Percentiles rank a stretch among this genome's conserved stretches.
phyloP scores from a whole-genome alignment of 2,888 invertebrate species.

The Acrobasis suavella region DNA sequence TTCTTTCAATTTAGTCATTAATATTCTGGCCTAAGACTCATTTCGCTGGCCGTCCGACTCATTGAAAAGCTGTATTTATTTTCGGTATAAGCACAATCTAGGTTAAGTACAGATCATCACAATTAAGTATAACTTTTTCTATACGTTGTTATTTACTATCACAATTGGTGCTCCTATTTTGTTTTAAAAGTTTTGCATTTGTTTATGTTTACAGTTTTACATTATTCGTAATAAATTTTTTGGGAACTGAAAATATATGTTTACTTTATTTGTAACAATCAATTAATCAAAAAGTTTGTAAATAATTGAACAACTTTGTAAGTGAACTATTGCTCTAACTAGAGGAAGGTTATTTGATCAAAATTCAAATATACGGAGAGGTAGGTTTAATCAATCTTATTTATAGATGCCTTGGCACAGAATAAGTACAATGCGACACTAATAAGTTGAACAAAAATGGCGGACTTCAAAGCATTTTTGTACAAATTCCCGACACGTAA shows the following conservation, averaged over 20 bases:
- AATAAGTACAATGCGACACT: too few relatives aligned
- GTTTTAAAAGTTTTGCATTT: slow-evolving; percentile 17
- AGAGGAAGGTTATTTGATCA: too few relatives aligned
- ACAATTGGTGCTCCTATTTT: slow-evolving; percentile 22
- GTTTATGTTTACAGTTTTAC: slow-evolving; percentile 18
- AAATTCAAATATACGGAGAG: too few relatives aligned
- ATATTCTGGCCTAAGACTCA: slow-evolving; percentile 12
- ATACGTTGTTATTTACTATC: neutral
- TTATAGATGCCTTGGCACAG: too few relatives aligned
- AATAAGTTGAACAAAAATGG: too few relatives aligned
- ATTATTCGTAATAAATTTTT: slow-evolving; percentile 12
- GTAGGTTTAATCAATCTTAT: too few relatives aligned
- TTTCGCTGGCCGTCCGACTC: slow-evolving; percentile 42
- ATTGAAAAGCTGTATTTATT: slow-evolving; percentile 51
- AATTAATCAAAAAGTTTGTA: too few relatives aligned
- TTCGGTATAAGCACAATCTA: slow-evolving; percentile 58
- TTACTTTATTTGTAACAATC: neutral
- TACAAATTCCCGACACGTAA: too few relatives aligned
- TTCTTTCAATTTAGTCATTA: slow-evolving; percentile 2
- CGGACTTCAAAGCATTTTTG: too few relatives aligned
- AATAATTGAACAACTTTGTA: too few relatives aligned
- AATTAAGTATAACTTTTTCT: slow-evolving; percentile 19
- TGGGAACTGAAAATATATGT: slow-evolving; percentile 1
- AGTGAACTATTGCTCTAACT: too few relatives aligned
- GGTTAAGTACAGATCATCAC: slow-evolving; percentile 28